phyloP scores from a whole-genome alignment of 2,888 invertebrate species.

The Pollenia angustigena region DNA sequence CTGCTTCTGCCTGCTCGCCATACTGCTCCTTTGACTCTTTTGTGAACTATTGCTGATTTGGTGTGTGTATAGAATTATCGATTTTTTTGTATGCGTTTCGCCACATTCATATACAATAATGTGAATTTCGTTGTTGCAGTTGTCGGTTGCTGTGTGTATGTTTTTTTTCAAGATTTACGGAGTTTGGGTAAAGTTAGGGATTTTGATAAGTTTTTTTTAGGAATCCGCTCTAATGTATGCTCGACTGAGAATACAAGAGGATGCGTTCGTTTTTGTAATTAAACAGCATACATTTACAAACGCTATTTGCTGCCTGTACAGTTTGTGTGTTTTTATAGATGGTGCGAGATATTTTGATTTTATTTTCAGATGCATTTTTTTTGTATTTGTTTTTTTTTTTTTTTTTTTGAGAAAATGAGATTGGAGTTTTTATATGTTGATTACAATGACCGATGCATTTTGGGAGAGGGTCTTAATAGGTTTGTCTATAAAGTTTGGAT shows the following conservation, averaged over 20 bases:
- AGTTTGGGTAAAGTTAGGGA: slow-evolving; percentile 63
- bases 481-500: background rate
- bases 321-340: slow-evolving; percentile 4
- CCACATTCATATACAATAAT: slow-evolving; percentile 10
- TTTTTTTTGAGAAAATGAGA: background rate
- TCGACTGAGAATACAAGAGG: slow-evolving; percentile 34
- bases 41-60: slow-evolving; percentile 17
- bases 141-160: slow-evolving; percentile 42
- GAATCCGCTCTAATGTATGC: slow-evolving; percentile 26
- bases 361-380: slow-evolving; percentile 48
- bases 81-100: slow-evolving; percentile 64
- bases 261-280: slow-evolving; percentile 58
- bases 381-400: background rate
- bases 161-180: background rate
- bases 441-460: background rate
- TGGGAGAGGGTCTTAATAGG: background rate
- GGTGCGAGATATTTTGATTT: slow-evolving; percentile 58
- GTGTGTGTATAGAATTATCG: slow-evolving; percentile 55
- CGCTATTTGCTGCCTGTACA: slow-evolving; percentile 4
- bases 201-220: slow-evolving; percentile 19
- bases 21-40: background rate
- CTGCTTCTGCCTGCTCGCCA: background rate
- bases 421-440: background rate
- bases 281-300: slow-evolving; percentile 31
- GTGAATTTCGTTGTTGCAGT: slow-evolving; percentile 36